Percentiles rank a stretch among this genome's conserved stretches.
These are phyloP conservation scores for Semnornis frantzii DNA, from an alignment of 2,113 vertebrate species.

Conservation along the genomic window DNA sequence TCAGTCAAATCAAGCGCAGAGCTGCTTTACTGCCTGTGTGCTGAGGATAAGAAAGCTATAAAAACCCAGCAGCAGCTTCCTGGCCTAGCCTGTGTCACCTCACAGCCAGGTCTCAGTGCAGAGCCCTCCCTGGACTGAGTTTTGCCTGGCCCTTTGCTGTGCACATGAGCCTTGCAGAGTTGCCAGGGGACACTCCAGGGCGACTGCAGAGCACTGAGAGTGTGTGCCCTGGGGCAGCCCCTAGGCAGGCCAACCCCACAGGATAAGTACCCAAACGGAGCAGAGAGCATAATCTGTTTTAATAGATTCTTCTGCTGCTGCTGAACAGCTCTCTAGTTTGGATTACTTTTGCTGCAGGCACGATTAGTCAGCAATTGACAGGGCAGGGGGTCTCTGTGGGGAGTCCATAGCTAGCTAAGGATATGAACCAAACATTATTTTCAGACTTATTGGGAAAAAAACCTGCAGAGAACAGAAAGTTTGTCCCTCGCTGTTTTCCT, in stretches of 20 bases:
- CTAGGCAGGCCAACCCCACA: background rate
- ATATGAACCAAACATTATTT: conserved; percentile 53
- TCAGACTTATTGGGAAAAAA: conserved; percentile 46
- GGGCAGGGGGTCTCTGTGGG: conserved; percentile 53
- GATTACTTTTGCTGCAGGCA: conserved; percentile 53
- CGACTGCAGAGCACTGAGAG: background rate
- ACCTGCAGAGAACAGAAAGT: conserved; percentile 47
- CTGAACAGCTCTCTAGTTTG: background rate
- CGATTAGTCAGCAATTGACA: conserved; percentile 51
- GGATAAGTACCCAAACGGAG: background rate
- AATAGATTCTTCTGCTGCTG: conserved; percentile 40
- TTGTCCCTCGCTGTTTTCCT: conserved; percentile 44
- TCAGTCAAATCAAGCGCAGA: background rate
- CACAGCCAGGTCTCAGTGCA: fast-evolving
- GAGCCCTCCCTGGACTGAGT: background rate
- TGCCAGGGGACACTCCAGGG: background rate
- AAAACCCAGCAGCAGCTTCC: background rate
- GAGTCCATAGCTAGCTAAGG: conserved; percentile 5
- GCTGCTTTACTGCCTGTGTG: background rate
- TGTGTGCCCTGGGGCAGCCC: fast-evolving
- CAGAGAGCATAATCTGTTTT: conserved; percentile 18
- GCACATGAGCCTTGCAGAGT: background rate
- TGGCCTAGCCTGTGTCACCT: background rate
- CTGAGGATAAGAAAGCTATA: background rate
- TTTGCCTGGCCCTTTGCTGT: background rate